Evolutionary conservation across 2,797 vertebrate species (phyloP).

Genomic region (Bovichtus variegatus): DNA sequence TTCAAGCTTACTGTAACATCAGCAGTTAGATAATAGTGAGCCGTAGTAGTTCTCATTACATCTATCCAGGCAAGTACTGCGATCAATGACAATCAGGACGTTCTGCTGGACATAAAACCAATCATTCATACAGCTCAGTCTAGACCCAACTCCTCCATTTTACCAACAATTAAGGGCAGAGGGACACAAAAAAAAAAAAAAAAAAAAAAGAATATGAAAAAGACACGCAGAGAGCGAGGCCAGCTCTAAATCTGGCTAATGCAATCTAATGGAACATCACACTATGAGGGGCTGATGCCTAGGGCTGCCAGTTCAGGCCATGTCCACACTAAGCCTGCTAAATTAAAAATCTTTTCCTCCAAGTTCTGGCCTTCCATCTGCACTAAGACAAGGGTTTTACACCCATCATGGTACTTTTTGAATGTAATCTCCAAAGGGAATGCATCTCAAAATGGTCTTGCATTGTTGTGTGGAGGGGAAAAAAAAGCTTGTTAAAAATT

Average conservation of each 20-base stretch:
- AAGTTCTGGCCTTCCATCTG: conserved; percentile 9
- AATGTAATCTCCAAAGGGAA: conserved; percentile 15
- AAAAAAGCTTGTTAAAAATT: conserved; percentile 15
- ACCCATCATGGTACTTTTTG: not conserved
- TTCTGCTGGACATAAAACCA: conserved; percentile 4
- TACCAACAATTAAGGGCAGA: conserved; percentile 2
- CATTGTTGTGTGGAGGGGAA: not conserved
- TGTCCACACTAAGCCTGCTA: not conserved
- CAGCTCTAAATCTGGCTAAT: conserved; percentile 70
- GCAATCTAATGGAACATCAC: conserved; percentile 76
- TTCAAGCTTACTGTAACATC: not conserved
- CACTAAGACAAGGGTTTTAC: not conserved
- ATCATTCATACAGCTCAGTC: not conserved
- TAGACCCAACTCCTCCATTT: conserved; percentile 1
- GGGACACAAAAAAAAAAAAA: not conserved
- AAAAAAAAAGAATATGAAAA: not conserved
- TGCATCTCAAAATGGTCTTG: conserved; percentile 14
- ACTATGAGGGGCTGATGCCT: conserved; percentile 52
- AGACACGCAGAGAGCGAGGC: not conserved
- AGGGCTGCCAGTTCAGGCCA: conserved; percentile 48
- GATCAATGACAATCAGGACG: not conserved
- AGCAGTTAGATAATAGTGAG: not conserved
- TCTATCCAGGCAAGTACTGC: not conserved
- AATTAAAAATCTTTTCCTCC: conserved; percentile 5
- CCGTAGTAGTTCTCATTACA: not conserved